phyloP scores from a whole-genome alignment of 53 echinoderm and acorn worm species.

The Temnopleurus reevesii region DNA sequence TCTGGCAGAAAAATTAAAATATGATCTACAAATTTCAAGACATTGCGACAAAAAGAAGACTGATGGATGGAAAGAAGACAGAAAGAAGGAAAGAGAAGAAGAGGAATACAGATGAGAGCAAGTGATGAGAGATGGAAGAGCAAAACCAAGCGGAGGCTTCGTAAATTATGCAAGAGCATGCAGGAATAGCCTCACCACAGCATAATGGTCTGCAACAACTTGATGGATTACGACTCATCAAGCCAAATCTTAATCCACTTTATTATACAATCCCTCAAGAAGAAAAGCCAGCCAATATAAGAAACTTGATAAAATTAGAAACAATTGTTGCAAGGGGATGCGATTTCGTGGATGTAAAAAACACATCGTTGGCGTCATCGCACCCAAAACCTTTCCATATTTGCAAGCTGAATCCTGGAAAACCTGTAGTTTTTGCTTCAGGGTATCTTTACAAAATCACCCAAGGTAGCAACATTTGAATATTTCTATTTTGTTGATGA shows the following conservation, averaged over 20 bases:
- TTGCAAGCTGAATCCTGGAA: not conserved
- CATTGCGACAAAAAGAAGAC: no score
- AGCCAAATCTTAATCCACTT: slow-evolving; percentile 29
- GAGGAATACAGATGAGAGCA: not conserved
- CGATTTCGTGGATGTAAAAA: not conserved
- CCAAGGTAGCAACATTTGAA: not conserved
- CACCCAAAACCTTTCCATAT: not conserved
- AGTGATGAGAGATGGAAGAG: not conserved
- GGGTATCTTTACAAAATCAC: not conserved
- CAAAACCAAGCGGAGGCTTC: not conserved
- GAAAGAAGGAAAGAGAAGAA: no score
- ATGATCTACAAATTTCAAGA: no score
- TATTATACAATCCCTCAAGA: slow-evolving; percentile 45
- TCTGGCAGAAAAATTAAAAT: not conserved
- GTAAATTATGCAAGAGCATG: slow-evolving; percentile 53
- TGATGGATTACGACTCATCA: slow-evolving; percentile 53
- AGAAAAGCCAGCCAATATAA: slow-evolving; percentile 2
- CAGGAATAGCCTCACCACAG: slow-evolving; percentile 37
- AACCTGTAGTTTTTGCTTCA: not conserved
- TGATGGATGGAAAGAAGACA: no score
- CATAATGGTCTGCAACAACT: not conserved
- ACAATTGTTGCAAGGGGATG: not conserved
- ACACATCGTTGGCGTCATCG: not conserved
- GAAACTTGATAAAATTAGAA: slow-evolving; percentile 7
- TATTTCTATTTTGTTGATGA: not conserved